phyloP scores from a whole-genome alignment of 2,888 invertebrate species.

The Cosmia pyralina region DNA sequence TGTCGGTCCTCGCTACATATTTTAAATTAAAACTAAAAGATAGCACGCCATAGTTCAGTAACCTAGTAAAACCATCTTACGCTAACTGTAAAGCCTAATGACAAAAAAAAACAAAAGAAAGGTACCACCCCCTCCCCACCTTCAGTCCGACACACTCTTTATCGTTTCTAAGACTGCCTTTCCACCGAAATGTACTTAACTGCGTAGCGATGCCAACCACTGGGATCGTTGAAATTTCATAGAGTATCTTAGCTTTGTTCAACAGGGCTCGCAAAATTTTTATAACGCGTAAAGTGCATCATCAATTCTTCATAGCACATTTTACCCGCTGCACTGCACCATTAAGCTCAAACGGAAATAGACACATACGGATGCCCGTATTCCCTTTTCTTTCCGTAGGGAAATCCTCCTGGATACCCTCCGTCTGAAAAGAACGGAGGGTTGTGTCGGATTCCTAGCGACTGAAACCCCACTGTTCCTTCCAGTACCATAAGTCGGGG shows the following conservation, averaged over 20 bases:
- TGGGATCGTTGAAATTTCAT: too few relatives aligned
- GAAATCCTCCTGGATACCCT: too few relatives aligned
- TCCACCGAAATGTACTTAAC: neutral
- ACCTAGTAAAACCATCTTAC: neutral
- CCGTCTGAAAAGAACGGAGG: too few relatives aligned
- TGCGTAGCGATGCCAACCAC: neutral
- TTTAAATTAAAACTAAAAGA: neutral
- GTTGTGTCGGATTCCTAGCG: too few relatives aligned
- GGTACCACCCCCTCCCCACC: neutral
- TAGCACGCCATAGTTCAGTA: conserved; percentile 6
- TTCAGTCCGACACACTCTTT: neutral
- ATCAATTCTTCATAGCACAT: neutral
- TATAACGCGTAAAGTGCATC: neutral
- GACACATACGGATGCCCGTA: neutral
- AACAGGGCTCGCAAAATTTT: too few relatives aligned
- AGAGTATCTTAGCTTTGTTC: neutral
- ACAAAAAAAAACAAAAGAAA: neutral
- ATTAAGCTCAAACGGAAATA: neutral
- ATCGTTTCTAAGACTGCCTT: neutral
- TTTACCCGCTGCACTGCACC: neutral
- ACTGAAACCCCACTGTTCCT: too few relatives aligned
- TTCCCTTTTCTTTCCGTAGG: too few relatives aligned
- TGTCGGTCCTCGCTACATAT: neutral
- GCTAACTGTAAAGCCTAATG: neutral
- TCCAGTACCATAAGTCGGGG: too few relatives aligned